Percentiles rank a stretch among this genome's conserved stretches.
Evolutionary conservation across 2,113 vertebrate species (phyloP).

Genomic region (Myodes glareolus): DNA sequence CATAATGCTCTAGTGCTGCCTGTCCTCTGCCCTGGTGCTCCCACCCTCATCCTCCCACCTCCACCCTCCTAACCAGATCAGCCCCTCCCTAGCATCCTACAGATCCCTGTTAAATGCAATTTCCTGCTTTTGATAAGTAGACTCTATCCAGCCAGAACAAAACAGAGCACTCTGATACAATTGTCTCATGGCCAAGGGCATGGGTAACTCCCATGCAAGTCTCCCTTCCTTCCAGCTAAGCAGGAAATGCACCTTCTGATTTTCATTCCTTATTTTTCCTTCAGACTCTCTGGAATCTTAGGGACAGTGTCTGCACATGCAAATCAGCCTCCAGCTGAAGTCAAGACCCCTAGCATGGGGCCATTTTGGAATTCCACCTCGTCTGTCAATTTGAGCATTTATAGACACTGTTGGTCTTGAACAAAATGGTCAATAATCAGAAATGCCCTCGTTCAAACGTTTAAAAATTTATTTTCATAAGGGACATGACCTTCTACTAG

Average conservation of each 20-base stretch:
- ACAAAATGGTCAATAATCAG: constrained; percentile 12
- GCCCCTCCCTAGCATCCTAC: constrained; percentile 59
- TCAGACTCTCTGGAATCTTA: constrained; percentile 44
- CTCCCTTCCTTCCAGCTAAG: constrained; percentile 45
- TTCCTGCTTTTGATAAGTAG: constrained; percentile 63
- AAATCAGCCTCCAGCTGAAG: neutral
- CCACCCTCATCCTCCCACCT: neutral
- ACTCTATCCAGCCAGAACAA: constrained; percentile 69
- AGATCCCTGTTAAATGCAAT: constrained; percentile 72
- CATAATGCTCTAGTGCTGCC: constrained; percentile 23
- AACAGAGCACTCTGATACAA: constrained; percentile 67
- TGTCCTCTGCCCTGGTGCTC: constrained; percentile 37
- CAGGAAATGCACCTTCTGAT: constrained; percentile 74
- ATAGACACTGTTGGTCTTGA: neutral
- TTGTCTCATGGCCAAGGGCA: neutral
- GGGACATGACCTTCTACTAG: neutral
- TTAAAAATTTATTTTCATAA: constrained; percentile 20
- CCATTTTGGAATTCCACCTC: neutral
- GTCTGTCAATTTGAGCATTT: neutral
- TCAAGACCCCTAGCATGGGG: neutral
- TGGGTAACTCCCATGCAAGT: constrained; percentile 53
- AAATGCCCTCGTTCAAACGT: neutral
- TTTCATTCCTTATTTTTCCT: constrained; percentile 42
- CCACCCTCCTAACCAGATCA: constrained; percentile 46
- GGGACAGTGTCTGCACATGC: neutral